Conservation (phyloP, 2,888 invertebrate genomes). For the Arrhopalites spinosus region DNA sequence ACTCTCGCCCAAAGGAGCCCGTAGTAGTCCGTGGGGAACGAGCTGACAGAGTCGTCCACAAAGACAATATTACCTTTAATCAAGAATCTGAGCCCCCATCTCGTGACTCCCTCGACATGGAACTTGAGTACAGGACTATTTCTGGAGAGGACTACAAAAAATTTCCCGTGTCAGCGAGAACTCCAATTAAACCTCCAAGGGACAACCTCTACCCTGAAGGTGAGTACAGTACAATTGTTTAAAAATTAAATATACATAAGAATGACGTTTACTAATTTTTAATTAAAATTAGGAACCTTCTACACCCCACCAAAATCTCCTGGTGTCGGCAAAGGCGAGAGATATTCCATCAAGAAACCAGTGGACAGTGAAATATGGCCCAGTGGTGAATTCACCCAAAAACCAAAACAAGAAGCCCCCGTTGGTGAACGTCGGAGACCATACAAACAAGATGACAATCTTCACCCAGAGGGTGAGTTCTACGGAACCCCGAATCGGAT, state of each 20-base stretch:
- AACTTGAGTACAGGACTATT: too few relatives aligned
- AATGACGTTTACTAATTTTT: slow-evolving; percentile 64
- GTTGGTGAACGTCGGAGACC: slow-evolving; percentile 57
- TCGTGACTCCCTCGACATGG: too few relatives aligned
- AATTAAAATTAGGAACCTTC: slow-evolving; percentile 68
- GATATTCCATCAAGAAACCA: slow-evolving; percentile 61
- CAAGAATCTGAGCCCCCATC: slow-evolving; percentile 61
- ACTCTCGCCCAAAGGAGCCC: slow-evolving; percentile 20
- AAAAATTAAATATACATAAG: slow-evolving; percentile 58
- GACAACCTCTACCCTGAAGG: slow-evolving; percentile 59
- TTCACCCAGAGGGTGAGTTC: slow-evolving; percentile 67
- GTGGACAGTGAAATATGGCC: slow-evolving; percentile 67
- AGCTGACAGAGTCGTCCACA: slow-evolving; percentile 55
- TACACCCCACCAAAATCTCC: slow-evolving; percentile 62
- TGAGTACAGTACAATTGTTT: too few relatives aligned
- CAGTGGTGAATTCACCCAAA: slow-evolving; percentile 61
- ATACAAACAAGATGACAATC: slow-evolving; percentile 61
- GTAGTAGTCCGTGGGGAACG: slow-evolving; percentile 67
- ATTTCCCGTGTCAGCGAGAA: too few relatives aligned
- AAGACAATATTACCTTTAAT: slow-evolving; percentile 65
- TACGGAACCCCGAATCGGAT: slow-evolving; percentile 25
- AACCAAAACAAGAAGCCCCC: slow-evolving; percentile 35
- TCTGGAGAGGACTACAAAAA: too few relatives aligned
- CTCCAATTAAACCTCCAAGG: slow-evolving; percentile 59
- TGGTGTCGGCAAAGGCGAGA: slow-evolving; percentile 61